phyloP scores from a whole-genome alignment of 2,113 vertebrate species.

The Cygnus buccinator region DNA sequence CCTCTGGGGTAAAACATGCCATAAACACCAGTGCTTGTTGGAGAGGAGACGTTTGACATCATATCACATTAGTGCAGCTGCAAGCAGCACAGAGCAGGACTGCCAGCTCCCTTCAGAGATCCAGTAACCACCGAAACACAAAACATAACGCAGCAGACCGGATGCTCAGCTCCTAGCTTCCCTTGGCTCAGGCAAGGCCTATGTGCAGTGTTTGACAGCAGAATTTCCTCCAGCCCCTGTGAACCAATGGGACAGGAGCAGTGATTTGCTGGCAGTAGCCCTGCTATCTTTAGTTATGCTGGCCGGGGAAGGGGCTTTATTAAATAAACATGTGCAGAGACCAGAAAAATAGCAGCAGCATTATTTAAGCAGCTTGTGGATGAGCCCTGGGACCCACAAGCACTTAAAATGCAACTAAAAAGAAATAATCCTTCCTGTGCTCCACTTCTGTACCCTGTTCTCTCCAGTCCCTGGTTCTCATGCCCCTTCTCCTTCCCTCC shows the following conservation, averaged over 20 bases:
- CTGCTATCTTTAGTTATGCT: neutral
- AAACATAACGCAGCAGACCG: neutral
- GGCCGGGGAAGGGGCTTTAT: neutral
- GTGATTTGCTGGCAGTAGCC: neutral
- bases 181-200: neutral
- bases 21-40: rapidly evolving
- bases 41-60: neutral
- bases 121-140: neutral
- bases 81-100: neutral
- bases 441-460: neutral
- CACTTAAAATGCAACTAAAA: neutral
- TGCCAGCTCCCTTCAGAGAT: neutral
- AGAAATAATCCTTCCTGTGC: neutral
- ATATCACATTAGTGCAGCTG: neutral
- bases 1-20: neutral
- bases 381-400: neutral
- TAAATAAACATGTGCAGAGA: neutral
- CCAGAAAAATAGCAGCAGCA: neutral
- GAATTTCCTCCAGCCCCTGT: neutral
- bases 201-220: neutral
- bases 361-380: neutral
- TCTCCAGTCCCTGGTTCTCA: neutral
- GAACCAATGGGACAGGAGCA: neutral
- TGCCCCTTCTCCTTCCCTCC: neutral
- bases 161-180: neutral